These are phyloP conservation scores for Zoanthus gigantus DNA, from an alignment of 92 coral and sea anemone species.

Conservation along the genomic window DNA sequence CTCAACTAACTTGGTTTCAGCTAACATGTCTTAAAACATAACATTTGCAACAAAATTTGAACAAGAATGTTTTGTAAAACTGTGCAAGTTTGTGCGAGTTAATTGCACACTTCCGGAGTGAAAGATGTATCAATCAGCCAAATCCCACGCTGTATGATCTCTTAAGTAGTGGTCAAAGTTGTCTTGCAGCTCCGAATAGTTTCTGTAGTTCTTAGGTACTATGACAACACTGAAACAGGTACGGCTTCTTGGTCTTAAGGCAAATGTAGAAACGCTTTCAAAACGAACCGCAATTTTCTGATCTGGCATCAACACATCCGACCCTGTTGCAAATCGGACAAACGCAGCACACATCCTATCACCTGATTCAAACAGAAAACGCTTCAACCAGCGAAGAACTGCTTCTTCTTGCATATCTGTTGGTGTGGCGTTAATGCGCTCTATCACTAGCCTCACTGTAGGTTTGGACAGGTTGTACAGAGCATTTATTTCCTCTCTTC, in stretches of 20 bases:
- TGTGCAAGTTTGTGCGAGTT: background rate
- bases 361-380: background rate
- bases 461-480: background rate
- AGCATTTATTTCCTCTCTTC: slow-evolving; percentile 24
- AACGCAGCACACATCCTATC: slow-evolving; percentile 12
- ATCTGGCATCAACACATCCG: slow-evolving; percentile 23
- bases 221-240: slow-evolving; percentile 21
- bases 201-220: slow-evolving; percentile 15
- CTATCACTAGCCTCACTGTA: background rate
- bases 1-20: background rate
- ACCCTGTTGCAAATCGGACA: slow-evolving; percentile 11
- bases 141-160: slow-evolving; percentile 15
- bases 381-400: slow-evolving; percentile 10
- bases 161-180: slow-evolving; percentile 23
- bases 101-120: background rate
- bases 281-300: slow-evolving; percentile 5
- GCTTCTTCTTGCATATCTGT: background rate
- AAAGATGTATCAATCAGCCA: slow-evolving; percentile 23
- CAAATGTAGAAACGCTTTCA: slow-evolving; percentile 2
- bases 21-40: background rate
- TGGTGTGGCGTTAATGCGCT: background rate
- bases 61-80: slow-evolving; percentile 8
- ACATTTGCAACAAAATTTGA: slow-evolving; percentile 18
- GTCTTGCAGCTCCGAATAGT: slow-evolving; percentile 22
- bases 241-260: slow-evolving; percentile 33